These are phyloP conservation scores for Diarsia dahlii DNA, from an alignment of 2,888 invertebrate species.

Conservation along the genomic window DNA sequence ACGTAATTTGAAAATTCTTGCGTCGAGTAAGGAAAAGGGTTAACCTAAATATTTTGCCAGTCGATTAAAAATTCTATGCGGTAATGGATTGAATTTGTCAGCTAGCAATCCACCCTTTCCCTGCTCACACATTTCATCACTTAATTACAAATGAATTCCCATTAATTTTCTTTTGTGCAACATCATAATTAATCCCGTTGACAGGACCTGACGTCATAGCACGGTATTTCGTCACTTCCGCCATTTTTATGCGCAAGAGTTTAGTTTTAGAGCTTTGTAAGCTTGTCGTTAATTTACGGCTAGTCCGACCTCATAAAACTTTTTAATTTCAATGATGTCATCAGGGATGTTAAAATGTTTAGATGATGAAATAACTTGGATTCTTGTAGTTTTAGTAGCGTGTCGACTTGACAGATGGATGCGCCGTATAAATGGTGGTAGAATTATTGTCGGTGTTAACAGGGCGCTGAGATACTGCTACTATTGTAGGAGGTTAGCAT, in stretches of 20 bases:
- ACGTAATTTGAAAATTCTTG: too few relatives aligned
- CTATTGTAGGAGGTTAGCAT: background rate
- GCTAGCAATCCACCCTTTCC: background rate
- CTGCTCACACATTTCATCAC: constrained; percentile 3
- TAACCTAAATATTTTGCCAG: background rate
- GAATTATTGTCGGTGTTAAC: background rate
- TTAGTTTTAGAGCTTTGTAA: constrained; percentile 62
- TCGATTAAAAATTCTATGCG: background rate
- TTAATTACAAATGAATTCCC: background rate
- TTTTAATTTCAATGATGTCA: constrained; percentile 51
- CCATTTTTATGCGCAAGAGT: constrained; percentile 65
- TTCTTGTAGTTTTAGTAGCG: constrained; percentile 14
- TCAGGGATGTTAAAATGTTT: constrained; percentile 30
- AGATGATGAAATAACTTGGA: constrained; percentile 38
- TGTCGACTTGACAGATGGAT: constrained; percentile 27
- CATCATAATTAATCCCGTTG: constrained; percentile 3
- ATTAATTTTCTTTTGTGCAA: constrained; percentile 18
- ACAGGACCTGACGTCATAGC: constrained; percentile 57
- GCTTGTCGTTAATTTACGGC: constrained; percentile 58
- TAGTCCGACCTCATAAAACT: constrained; percentile 59
- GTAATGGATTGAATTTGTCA: constrained; percentile 1
- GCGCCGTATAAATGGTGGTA: constrained; percentile 12
- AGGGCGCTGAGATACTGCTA: background rate
- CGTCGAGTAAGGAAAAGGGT: background rate
- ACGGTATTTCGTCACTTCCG: constrained; percentile 65